Base-by-base conservation (phyloP, 37 sponge, comb jelly and placozoan species). In the Geodia barretti region DNA sequence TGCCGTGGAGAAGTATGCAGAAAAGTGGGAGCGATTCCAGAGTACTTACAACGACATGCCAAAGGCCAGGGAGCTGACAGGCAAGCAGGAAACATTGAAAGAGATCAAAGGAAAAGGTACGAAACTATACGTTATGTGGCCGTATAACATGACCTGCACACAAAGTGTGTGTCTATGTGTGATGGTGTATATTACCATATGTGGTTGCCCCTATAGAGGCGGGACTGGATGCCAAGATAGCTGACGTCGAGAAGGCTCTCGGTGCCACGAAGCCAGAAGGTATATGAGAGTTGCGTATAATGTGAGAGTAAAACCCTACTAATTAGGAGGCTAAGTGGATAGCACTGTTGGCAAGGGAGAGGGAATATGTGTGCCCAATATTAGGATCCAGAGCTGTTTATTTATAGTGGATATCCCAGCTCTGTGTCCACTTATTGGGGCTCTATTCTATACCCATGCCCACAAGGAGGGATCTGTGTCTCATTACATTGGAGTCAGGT, bases 1-100 rank as follows among this genome's bases (percentile, higher is more conserved):
- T 67, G 75, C 80, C 23, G 3, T 87, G 32, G 23, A 40, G 4
- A 87, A 80, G 68, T 87, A 80, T 64, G 75, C 58, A 26, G 39
- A 65, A 2, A 74, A 79, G 8, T 87, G 87, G 81, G 61, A 66
- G 23, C 68, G 39, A 21, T 80, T 74, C 39, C 37, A 74, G 41
- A 65, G 54, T 26, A 73, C 79, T 62, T 87, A 80, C 66, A 39
- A 79, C 33, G 66, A 74, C 65, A 66, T 61, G 62, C 74, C 72
- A 38, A 76, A 69, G 62, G 84, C 74, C 3, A 68, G 69, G 62
- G 41, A 70, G 34, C 60, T 84, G 1, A 67, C 38, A 23, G 17
- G 2, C 0, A 76, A 58, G 40, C 32, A 84, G 38, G 41, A 54
- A 8, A 42, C 68, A 64, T 5, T 67, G 33, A 39, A 39, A 28